Base-by-base conservation (phyloP, 2,797 vertebrate genomes). In the Triplophysa bombifrons region DNA sequence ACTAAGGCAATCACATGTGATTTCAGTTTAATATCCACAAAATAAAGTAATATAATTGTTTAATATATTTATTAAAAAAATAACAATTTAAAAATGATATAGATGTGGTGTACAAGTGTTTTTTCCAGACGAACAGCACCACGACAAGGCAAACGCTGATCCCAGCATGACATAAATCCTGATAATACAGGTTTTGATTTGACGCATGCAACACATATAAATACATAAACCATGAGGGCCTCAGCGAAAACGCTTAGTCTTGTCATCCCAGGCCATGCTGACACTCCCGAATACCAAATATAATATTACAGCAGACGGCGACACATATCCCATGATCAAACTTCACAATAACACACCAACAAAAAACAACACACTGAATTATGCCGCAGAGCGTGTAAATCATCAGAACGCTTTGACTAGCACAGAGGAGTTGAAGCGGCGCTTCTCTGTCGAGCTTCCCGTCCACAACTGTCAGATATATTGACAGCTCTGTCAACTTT, bases 401-500 rank as follows among this genome's bases (percentile, higher is more conserved):
- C 72, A 67, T 70, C 53, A 69, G 48, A 41, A 53, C 53, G 55
- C 58, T 80, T 60, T 76, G 74, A 72, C 12, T 58, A 71, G 63
- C 75, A 65, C 19, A 63, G 27, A 74, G 56, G 19, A 34, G 65
- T 58, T 55, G 60, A 46, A 72, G 61, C 72, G 12, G 27, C 38
- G 19, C 58, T 67, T 56, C 66, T 83, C 60, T 56, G n/a, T 55
- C 65, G 50, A 51, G 67, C 66, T 58, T 77, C 68, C 60, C 63
- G 25, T 80, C 55, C 72, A 22, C 46, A 73, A 61, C 86, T 82
- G 86, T 88, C 89, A 86, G 13, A 38, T 70, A 88, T 90, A 91
- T 34, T 88, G 89, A 90, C 88, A 85, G 87, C 82, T 85, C 82
- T 61, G 82, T 83, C 63, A 46, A 76, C 83, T 87, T 83, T 83